These are phyloP conservation scores for Pygoscelis adeliae DNA, from an alignment of 2,113 vertebrate species.

Conservation along the genomic window DNA sequence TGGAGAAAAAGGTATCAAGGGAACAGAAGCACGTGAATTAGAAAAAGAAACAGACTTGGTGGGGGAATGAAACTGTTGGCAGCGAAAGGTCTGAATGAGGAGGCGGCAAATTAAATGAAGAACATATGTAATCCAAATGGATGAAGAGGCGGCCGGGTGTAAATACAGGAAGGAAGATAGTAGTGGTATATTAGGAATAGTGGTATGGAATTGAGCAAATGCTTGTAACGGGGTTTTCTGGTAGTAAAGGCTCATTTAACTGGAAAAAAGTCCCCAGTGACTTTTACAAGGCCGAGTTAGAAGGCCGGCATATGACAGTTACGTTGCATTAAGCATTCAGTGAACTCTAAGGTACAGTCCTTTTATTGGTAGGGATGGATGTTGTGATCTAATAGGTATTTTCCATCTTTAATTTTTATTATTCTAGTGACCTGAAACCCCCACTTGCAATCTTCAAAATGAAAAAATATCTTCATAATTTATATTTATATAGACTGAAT, in stretches of 20 bases:
- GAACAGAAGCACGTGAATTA: not conserved
- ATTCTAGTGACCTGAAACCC: slow-evolving; percentile 59
- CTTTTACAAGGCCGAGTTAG: not conserved
- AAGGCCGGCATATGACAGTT: not conserved
- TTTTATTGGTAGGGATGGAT: slow-evolving; percentile 40
- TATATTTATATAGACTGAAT: slow-evolving; percentile 83
- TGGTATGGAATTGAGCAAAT: not conserved
- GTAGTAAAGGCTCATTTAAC: not conserved
- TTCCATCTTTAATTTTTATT: slow-evolving; percentile 68
- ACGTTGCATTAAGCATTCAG: not conserved
- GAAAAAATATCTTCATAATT: slow-evolving; percentile 70
- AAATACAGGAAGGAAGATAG: not conserved
- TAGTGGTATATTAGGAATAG: not conserved
- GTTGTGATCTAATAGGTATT: slow-evolving; percentile 56
- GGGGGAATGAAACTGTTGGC: not conserved
- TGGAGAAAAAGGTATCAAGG: not conserved
- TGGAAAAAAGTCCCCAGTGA: not conserved
- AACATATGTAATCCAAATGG: not conserved
- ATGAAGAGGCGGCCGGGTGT: not conserved
- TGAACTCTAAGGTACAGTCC: slow-evolving; percentile 14
- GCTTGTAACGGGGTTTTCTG: not conserved
- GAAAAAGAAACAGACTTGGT: not conserved
- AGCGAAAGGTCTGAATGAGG: not conserved
- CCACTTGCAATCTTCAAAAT: slow-evolving; percentile 57
- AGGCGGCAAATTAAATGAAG: not conserved